A percentile compares a stretch with the other conserved stretches of the same genome.
phyloP scores from a whole-genome alignment of 2,113 vertebrate genomes.

The Pristiophorus japonicus region DNA sequence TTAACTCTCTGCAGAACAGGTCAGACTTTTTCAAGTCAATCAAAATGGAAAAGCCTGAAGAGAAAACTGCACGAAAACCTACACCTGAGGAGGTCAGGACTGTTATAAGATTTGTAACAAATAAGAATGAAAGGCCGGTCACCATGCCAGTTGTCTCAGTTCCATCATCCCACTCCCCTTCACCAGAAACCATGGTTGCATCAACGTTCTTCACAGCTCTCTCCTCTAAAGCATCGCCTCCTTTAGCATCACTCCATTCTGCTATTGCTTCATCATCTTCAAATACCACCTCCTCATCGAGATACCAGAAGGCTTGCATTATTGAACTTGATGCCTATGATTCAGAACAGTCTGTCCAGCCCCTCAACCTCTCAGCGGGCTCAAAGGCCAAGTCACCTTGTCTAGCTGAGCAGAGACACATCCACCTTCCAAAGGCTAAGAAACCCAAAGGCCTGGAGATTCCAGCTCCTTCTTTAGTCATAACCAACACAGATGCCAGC shows the following conservation, averaged over 20 bases:
- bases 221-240: conserved; percentile 66
- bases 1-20: conserved; percentile 77
- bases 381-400: conserved; percentile 73
- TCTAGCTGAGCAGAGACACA: conserved; percentile 48
- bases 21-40: conserved; percentile 73
- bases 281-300: conserved; percentile 54
- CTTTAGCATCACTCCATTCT: conserved; percentile 55
- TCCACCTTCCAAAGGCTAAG: conserved; percentile 82
- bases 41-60: conserved; percentile 75
- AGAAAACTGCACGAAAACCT: conserved; percentile 43
- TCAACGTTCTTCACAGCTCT: conserved; percentile 61
- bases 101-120: conserved; percentile 87
- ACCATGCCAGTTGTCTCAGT: conserved; percentile 63
- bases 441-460: conserved; percentile 95
- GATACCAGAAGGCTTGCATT: conserved; percentile 37
- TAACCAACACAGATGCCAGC: conserved; percentile 77
- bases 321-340: conserved; percentile 62
- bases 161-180: conserved; percentile 56
- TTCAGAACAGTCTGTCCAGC: conserved; percentile 73
- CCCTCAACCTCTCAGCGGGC: conserved; percentile 86
- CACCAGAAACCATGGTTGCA: conserved; percentile 53
- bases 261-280: conserved; percentile 67
- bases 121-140: conserved; percentile 67
- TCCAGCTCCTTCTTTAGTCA: conserved; percentile 73
- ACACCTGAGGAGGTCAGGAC: conserved; percentile 75